These are phyloP conservation scores for Ovibos moschatus DNA, from an alignment of 2,113 vertebrate species.

Conservation along the genomic window DNA sequence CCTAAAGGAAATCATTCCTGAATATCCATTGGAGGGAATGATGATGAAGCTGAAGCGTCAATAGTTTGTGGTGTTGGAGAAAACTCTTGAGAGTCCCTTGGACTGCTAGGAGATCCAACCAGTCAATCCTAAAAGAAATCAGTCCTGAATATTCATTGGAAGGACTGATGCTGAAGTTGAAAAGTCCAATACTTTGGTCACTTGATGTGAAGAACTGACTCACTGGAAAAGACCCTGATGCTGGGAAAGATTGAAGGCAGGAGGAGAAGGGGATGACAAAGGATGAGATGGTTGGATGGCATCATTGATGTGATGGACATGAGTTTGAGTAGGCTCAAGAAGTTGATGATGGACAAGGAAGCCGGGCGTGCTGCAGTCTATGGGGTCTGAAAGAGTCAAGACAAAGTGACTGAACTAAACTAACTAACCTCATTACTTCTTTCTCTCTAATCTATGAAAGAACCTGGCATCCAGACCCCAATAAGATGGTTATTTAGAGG, in stretches of 20 bases:
- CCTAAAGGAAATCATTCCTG: not conserved
- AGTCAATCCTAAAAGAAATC: not conserved
- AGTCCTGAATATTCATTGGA: not conserved
- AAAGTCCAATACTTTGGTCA: not conserved
- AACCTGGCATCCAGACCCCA: not conserved
- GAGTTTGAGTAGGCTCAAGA: not conserved
- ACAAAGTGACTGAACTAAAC: not conserved
- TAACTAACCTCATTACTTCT: not conserved
- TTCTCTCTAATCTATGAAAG: not conserved
- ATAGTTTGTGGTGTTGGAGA: not conserved
- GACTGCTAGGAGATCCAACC: not conserved
- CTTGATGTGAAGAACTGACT: not conserved
- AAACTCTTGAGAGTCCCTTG: not conserved
- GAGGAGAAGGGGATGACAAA: not conserved
- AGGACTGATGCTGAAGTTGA: not conserved
- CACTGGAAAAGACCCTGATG: not conserved
- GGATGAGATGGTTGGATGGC: not conserved
- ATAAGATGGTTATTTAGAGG: not conserved
- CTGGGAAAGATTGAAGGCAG: not conserved
- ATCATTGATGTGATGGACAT: not conserved
- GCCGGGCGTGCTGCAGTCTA: rapidly evolving
- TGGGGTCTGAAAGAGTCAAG: not conserved
- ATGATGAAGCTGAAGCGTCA: not conserved
- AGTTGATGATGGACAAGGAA: not conserved
- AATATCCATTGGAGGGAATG: not conserved